phyloP scores from a whole-genome alignment of 2,888 invertebrate species.

The Bembecia ichneumoniformis region DNA sequence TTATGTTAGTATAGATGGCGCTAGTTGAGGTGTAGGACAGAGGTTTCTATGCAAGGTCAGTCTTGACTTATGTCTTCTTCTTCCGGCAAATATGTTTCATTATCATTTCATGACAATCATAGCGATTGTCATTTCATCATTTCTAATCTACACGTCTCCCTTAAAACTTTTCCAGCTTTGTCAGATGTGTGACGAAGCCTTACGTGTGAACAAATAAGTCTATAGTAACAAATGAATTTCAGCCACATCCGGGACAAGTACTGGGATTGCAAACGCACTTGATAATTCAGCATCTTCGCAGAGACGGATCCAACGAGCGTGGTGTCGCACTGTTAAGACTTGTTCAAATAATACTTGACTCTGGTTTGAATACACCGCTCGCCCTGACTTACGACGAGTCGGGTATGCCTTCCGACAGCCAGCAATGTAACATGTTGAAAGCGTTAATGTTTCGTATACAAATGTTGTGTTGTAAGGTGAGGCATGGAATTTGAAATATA shows the following conservation, averaged over 20 bases:
- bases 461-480: conserved; percentile 51
- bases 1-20: too few relatives aligned
- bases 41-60: too few relatives aligned
- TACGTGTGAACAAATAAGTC: too few relatives aligned
- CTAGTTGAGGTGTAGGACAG: too few relatives aligned
- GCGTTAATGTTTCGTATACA: conserved; percentile 59
- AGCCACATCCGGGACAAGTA: conserved; percentile 37
- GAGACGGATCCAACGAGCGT: conserved; percentile 38
- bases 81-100: too few relatives aligned
- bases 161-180: too few relatives aligned
- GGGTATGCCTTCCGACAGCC: conserved; percentile 13
- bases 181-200: too few relatives aligned
- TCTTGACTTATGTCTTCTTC: too few relatives aligned
- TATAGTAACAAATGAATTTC: neutral
- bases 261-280: conserved; percentile 44
- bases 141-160: too few relatives aligned
- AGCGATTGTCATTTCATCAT: too few relatives aligned
- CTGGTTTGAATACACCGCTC: conserved; percentile 39
- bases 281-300: conserved; percentile 41
- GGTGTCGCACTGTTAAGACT: conserved; percentile 44
- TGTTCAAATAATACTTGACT: conserved; percentile 41
- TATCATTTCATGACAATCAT: too few relatives aligned
- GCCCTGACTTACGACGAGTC: conserved; percentile 29
- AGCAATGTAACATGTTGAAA: conserved; percentile 41
- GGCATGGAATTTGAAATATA: conserved; percentile 13